Evolutionary conservation across 1,140 invertebrate species (phyloP), one percentile per base, ranked within the genome.

Genomic region (Leguminivora glycinivorella): DNA sequence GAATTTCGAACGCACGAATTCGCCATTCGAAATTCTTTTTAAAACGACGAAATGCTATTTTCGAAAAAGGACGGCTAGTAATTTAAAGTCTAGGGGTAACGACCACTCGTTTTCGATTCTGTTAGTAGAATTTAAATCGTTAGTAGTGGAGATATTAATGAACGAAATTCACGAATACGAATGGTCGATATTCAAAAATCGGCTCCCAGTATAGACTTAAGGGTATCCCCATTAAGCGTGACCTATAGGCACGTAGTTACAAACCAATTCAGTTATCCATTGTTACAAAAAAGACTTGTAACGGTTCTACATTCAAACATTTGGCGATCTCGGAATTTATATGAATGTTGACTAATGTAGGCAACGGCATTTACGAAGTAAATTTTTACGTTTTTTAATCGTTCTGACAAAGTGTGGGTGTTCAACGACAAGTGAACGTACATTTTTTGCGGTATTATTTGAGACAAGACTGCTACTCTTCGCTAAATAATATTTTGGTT

Each of bases 401-500:
- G 58, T 29, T 63, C 25, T 63, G 6, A 63, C 4, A 63, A 63
- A 60, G 26, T 63, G 58, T 47, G 6, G 34, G 34, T 60, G 25
- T 29, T 14, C 56, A 63, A 63, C 58, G n/a, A 63, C 31, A 63
- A 63, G 66, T 40, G 38, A 67, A 67, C 43, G 31, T 67, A 6
- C 66, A 67, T 67, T 67, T 67, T 40, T 67, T 67, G 66, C 34
- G 38, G 19, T 34, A 40, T 31, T 40, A 40, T 22, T 17, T 67
- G 34, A 40, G 0, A 67, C 29, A 25, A 67, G 58, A 19, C 31
- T 4, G 38, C 17, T 40, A 67, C 12, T n/a, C 1, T 4, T 17
- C 14, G 5, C 40, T 43, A 43, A 43, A 43, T 43, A 5, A 43
- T 43, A 43, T 43, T 52, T 52, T 19, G 7, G n/a, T 47, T n/a